phyloP scores from a whole-genome alignment of 2,797 vertebrate species.

The Enoplosus armatus region DNA sequence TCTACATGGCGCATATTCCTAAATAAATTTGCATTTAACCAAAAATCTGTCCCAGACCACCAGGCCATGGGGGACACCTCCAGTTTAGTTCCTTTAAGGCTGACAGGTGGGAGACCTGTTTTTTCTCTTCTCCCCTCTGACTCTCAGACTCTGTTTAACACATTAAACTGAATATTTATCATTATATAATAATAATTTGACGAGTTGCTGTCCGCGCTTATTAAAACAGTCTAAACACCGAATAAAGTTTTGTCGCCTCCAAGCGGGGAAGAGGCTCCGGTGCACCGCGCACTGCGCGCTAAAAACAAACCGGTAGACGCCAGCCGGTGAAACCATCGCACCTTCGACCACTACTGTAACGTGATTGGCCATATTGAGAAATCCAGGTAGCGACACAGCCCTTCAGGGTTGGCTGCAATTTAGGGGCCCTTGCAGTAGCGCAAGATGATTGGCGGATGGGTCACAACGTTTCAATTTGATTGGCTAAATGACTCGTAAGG shows the following conservation, averaged over 20 bases:
- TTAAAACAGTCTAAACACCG: background rate
- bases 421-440: rapidly evolving
- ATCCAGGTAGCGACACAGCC: background rate
- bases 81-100: no score
- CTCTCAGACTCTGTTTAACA: background rate
- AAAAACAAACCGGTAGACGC: constrained; percentile 24
- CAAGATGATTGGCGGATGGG: constrained; percentile 54
- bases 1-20: no score
- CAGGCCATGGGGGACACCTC: no score
- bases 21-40: no score
- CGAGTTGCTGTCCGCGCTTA: constrained; percentile 9
- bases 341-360: background rate
- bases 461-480: constrained; percentile 13
- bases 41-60: no score
- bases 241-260: constrained; percentile 62
- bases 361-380: constrained; percentile 17
- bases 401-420: constrained; percentile 49
- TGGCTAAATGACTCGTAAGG: constrained; percentile 21
- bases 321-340: background rate
- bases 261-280: constrained; percentile 41
- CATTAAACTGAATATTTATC: background rate
- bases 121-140: no score
- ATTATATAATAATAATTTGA: no score
- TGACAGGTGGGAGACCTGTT: background rate
- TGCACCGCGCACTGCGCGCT: background rate